Evolutionary conservation across 2,113 vertebrate species (phyloP).

Genomic region (Melospiza georgiana): DNA sequence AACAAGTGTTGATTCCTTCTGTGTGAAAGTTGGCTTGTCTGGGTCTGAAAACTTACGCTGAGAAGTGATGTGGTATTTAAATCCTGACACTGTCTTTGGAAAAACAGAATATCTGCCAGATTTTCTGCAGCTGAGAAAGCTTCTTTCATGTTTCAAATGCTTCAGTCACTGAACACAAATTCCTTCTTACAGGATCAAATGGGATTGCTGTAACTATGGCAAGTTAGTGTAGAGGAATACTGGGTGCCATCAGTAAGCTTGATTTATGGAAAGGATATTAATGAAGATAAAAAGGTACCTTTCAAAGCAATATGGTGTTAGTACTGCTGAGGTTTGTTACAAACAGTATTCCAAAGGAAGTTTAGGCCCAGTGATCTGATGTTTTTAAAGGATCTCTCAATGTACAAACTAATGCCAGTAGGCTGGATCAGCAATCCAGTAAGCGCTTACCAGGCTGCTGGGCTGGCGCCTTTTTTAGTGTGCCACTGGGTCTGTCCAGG

Average conservation of each 20-base stretch:
- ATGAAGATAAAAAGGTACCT: not conserved
- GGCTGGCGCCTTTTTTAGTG: not conserved
- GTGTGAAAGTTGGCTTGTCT: not conserved
- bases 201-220: not conserved
- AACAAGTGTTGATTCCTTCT: constrained; percentile 12
- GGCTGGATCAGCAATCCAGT: not conserved
- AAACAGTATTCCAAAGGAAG: not conserved
- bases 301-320: not conserved
- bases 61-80: constrained; percentile 25
- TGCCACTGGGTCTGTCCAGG: not conserved
- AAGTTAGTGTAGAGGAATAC: not conserved
- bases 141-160: constrained; percentile 8
- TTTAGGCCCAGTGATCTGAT: not conserved
- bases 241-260: not conserved
- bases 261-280: not conserved
- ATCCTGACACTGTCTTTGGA: not conserved
- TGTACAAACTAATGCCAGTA: not conserved
- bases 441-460: not conserved
- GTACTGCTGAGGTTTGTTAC: not conserved
- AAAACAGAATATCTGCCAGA: constrained; percentile 1
- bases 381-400: not conserved
- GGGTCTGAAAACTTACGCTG: not conserved
- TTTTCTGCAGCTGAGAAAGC: not conserved
- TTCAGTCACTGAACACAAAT: constrained; percentile 7
- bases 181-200: not conserved